Evolutionary conservation across 2,888 invertebrate species (phyloP).

Genomic region (Drosophila formosana): DNA sequence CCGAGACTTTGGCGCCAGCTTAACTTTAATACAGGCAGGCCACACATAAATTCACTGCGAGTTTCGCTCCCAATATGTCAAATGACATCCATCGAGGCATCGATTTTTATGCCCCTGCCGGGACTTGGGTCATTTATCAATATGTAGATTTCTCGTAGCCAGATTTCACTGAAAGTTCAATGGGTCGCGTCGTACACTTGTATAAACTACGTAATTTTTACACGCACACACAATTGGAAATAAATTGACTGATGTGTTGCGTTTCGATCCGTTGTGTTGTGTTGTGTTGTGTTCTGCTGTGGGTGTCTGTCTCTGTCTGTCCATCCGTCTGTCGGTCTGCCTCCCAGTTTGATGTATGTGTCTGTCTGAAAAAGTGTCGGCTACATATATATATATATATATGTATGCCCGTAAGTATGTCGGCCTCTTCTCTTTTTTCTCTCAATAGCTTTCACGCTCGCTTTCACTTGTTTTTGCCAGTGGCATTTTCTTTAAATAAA

Average conservation of each 20-base stretch:
- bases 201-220: constrained; percentile 46
- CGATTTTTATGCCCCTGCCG: constrained; percentile 64
- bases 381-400: constrained; percentile 10
- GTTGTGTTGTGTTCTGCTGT: constrained; percentile 51
- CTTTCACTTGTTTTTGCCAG: constrained; percentile 60
- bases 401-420: neutral
- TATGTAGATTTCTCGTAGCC: constrained; percentile 66
- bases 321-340: constrained; percentile 32
- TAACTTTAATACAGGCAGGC: constrained; percentile 42
- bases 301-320: constrained; percentile 40
- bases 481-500: constrained; percentile 60
- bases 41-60: constrained; percentile 46
- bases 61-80: constrained; percentile 50
- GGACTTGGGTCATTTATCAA: constrained; percentile 71
- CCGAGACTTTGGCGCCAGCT: constrained; percentile 27
- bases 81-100: constrained; percentile 46
- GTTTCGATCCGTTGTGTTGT: too few relatives aligned
- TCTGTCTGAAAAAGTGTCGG: constrained; percentile 57
- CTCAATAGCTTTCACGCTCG: constrained; percentile 36
- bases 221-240: constrained; percentile 47
- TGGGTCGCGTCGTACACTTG: constrained; percentile 51
- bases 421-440: constrained; percentile 2
- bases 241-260: constrained; percentile 71
- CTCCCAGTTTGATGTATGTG: constrained; percentile 67
- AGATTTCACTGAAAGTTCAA: constrained; percentile 60